A percentile compares a stretch with the other conserved stretches of the same genome.
phyloP scores from a whole-genome alignment of 2,888 invertebrate genomes.

The Macaria notata region DNA sequence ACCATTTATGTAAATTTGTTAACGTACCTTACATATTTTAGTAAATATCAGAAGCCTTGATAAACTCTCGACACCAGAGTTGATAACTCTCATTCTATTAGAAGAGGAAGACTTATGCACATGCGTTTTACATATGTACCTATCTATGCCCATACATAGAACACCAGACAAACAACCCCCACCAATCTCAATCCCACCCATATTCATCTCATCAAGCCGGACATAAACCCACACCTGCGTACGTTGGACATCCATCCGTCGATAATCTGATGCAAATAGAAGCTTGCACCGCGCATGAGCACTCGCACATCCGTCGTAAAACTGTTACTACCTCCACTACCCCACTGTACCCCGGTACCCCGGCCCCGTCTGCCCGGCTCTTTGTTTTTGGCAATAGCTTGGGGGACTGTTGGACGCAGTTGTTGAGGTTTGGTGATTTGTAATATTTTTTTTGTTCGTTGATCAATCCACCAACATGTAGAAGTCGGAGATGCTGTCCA shows the following conservation, averaged over 20 bases:
- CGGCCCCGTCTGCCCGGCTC: constrained; percentile 64
- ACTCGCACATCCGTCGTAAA: constrained; percentile 77
- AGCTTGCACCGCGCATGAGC: constrained; percentile 76
- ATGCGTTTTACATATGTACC: too few species aligned
- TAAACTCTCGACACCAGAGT: too few species aligned
- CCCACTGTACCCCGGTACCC: constrained; percentile 34
- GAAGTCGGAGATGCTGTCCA: too few species aligned
- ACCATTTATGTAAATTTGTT: too few species aligned
- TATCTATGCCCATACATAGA: too few species aligned
- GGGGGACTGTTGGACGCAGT: constrained; percentile 10
- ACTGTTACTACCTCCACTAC: constrained; percentile 62
- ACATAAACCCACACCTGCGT: constrained; percentile 32
- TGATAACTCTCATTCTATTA: too few species aligned
- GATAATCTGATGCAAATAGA: constrained; percentile 77
- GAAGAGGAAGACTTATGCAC: too few species aligned
- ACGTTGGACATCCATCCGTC: constrained; percentile 51
- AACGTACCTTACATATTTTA: too few species aligned
- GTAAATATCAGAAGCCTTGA: too few species aligned
- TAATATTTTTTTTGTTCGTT: too few species aligned
- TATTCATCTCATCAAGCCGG: not conserved
- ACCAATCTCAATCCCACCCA: too few species aligned
- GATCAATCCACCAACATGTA: not conserved
- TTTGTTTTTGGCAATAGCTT: constrained; percentile 74
- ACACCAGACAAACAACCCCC: too few species aligned
- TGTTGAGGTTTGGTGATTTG: not conserved